Percentiles rank a stretch among this genome's conserved stretches.
Evolutionary conservation across 2,797 vertebrate species (phyloP).

Genomic region (Prionace glauca): DNA sequence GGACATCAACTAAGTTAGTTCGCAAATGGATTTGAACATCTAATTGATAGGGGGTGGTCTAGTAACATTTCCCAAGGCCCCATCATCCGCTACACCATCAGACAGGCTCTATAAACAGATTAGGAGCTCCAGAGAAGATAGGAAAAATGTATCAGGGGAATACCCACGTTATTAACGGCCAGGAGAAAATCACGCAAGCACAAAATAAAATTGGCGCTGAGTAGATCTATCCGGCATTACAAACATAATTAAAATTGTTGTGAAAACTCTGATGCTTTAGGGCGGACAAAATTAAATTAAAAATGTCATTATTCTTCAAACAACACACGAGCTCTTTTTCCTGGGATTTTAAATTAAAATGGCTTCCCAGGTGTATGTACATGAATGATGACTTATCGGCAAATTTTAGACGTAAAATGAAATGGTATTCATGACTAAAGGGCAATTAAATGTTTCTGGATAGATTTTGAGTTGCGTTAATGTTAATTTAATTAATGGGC

Average conservation of each 20-base stretch:
- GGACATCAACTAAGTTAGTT: neutral
- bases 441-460: neutral
- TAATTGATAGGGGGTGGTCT: neutral
- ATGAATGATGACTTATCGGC: neutral
- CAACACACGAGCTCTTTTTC: neutral
- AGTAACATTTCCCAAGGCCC: neutral
- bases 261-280: neutral
- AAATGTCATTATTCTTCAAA: conserved; percentile 27
- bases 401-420: neutral
- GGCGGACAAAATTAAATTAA: neutral
- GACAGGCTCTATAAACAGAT: neutral
- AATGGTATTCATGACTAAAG: neutral
- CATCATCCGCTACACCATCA: neutral
- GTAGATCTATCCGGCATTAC: neutral
- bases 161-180: neutral
- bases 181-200: neutral
- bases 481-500: conserved; percentile 17
- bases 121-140: neutral
- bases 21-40: neutral
- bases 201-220: neutral
- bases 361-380: neutral
- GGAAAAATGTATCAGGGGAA: neutral
- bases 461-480: neutral
- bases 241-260: neutral
- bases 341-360: neutral